These are phyloP conservation scores for Pavo muticus DNA, from an alignment of 2,113 vertebrate genomes.

Conservation along the genomic window DNA sequence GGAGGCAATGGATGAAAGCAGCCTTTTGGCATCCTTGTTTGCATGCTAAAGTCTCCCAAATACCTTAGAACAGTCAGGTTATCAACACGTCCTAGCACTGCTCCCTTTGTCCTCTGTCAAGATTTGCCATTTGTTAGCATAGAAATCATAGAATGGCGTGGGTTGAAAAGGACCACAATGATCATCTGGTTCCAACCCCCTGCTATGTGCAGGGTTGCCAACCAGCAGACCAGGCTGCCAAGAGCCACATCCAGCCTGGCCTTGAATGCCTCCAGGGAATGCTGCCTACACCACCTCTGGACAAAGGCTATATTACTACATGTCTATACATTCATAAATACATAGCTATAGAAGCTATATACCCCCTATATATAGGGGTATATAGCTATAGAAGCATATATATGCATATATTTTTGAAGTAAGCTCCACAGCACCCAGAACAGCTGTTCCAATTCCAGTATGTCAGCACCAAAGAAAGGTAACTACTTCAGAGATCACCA, in stretches of 20 bases:
- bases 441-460: not conserved
- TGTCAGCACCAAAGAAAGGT: rapidly evolving
- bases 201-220: too few relatives aligned
- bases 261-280: not conserved
- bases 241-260: too few relatives aligned
- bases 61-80: not conserved
- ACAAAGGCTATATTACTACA: not conserved
- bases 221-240: too few relatives aligned
- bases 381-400: not conserved
- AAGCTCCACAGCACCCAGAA: not conserved
- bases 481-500: not conserved
- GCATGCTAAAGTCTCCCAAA: not conserved
- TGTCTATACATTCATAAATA: not conserved
- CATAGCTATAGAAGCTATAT: not conserved
- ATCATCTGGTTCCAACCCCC: too few relatives aligned
- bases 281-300: not conserved
- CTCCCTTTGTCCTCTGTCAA: not conserved
- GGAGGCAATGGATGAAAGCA: not conserved
- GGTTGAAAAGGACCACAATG: too few relatives aligned
- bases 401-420: not conserved
- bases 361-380: too few relatives aligned
- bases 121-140: not conserved
- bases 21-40: not conserved
- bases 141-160: too few relatives aligned
- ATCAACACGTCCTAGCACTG: not conserved